Base-by-base conservation (phyloP, 2,113 vertebrate species). In the Eolophus roseicapilla region DNA sequence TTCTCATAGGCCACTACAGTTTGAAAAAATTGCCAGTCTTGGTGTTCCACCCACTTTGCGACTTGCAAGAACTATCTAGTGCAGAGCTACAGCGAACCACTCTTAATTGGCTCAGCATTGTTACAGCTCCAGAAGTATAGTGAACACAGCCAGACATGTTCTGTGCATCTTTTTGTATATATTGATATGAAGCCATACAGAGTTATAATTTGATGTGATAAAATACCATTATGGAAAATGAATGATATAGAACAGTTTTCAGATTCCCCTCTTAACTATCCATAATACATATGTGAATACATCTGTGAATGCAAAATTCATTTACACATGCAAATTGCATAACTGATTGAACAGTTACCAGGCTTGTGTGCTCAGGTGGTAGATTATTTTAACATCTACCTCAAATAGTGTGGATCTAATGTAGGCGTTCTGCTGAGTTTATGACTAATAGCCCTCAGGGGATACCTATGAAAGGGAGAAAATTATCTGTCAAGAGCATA, bases 311-410 rank as follows among this genome's bases (percentile, higher is more conserved):
- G 39, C 33, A 78, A 68, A 78, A 71, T 81, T 84, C 4, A 79
- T 92, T 78, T 92, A 73, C 20, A 79, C 11, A 50, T 52, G 41
- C 49, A 76, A 92, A 90, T 82, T 52, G 10, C 37, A 37, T 52
- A 92, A 83, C 19, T 88, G 47, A 91, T 44, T 73, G 52, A 95
- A 86, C 87, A 86, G 73, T 92, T 82, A 91, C 65, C 70, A 87
- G 88, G 76, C 25, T 65, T 78, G 12, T 52, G 65, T 84, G 73
- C 86, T 95, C 60, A 88, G 69, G 55, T 95, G 43, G 73, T 76
- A 33, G 43, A 84, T 83, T 93, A 89, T 85, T 96, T 95, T 92
- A 95, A 92, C 62, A 91, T 79, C 70, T 69, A 76, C 57, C 25
- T 91, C 44, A 65, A 86, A 84, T 13, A 53, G 69, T 46, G 74